phyloP scores from a whole-genome alignment of 2,888 invertebrate species.

The Chesias legatella region DNA sequence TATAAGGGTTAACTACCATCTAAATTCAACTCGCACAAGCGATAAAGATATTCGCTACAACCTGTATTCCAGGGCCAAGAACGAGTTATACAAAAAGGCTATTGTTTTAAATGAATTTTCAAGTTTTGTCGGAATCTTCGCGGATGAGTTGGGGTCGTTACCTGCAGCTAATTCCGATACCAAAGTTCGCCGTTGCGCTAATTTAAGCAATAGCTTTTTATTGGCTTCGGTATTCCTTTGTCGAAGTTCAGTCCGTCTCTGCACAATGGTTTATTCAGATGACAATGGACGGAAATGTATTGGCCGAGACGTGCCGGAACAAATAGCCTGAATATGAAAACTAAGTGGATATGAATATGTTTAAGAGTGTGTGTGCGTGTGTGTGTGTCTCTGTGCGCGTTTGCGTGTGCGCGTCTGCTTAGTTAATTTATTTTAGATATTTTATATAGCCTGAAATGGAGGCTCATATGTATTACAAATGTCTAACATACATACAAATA shows the following conservation, averaged over 20 bases:
- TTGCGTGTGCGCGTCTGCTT: too few species aligned
- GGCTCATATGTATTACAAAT: too few species aligned
- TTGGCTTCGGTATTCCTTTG: conserved; percentile 6
- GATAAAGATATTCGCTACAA: not conserved
- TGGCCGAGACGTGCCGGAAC: too few species aligned
- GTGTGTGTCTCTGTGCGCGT: too few species aligned
- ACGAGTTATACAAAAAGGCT: conserved; percentile 45
- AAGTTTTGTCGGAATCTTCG: conserved; percentile 41
- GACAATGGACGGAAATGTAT: not conserved
- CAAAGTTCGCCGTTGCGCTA: conserved; percentile 28
- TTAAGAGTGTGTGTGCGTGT: too few species aligned
- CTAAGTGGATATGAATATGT: too few species aligned
- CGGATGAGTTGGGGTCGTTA: conserved; percentile 35
- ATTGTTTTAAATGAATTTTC: conserved; percentile 61
- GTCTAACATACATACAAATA: too few species aligned
- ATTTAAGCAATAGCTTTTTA: conserved; percentile 29
- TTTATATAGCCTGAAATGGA: too few species aligned
- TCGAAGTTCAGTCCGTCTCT: conserved; percentile 3
- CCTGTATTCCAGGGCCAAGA: conserved; percentile 29
- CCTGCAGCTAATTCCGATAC: conserved; percentile 48
- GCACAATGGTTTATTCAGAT: conserved; percentile 5
- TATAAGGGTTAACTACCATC: too few species aligned
- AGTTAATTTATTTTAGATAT: too few species aligned
- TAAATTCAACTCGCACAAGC: too few species aligned
- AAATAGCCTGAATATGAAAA: too few species aligned